Evolutionary conservation across 2,797 vertebrate genomes (phyloP), one percentile per base, ranked within the genome.

Genomic region (Aldrovandia affinis): DNA sequence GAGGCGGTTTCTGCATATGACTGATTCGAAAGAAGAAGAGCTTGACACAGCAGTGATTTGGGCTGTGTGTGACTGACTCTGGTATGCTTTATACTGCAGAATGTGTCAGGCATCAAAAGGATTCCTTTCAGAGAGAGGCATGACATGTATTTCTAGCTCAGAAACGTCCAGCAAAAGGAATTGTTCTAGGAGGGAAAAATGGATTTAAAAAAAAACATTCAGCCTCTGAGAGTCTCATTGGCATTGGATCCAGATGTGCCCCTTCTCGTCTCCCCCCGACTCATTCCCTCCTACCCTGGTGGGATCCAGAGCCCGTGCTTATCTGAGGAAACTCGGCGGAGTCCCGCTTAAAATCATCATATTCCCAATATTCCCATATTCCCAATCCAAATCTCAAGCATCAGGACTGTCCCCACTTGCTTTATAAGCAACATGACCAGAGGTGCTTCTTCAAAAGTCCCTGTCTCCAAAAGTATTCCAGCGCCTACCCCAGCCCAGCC

Each of bases 161-260:
- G 86, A 86, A n/a, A 73, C 80, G 39, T 44, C 28, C 80, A 78
- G 81, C 77, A 81, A 87, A 86, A 15, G 77, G 50, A 83, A 85
- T 81, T 88, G 68, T 81, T 75, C 39, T 39, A 15, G 25, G 83
- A 77, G 65, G 39, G 20, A 36, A 86, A 86, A 83, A 77, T 79
- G 81, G 81, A 81, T 81, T 82, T 82, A 83, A 82, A 70, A 86
- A 81, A 50, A 70, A 75, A 70, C 65, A 6, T 68, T 30, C 20
- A 50, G 52, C 28, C 20, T 39, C 47, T 80, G 81, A 84, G 77
- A 82, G 85, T 86, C 87, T 86, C 59, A 80, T 80, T 42, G 86
- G 65, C 85, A 88, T 89, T 86, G 73, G 54, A 88, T 88, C 88
- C 89, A 90, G 89, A 88, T 89, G 86, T 84, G 68, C n/a, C 9